These are phyloP conservation scores for Brachyistius frenatus DNA, from an alignment of 2,113 vertebrate species.

Conservation along the genomic window DNA sequence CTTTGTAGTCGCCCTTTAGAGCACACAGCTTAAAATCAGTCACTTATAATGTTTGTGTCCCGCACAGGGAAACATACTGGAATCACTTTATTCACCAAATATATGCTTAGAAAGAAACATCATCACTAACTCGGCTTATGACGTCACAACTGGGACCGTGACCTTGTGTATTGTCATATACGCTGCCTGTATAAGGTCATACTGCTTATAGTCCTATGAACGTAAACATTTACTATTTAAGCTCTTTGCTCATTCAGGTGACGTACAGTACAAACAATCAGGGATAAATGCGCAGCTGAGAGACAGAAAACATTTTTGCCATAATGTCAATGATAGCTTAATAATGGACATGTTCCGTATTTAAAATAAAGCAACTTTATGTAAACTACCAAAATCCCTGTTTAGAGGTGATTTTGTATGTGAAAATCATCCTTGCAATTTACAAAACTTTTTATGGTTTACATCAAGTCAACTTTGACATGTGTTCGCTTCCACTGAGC, in stretches of 20 bases:
- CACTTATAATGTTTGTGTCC: background rate
- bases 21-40: slow-evolving; percentile 10
- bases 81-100: background rate
- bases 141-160: background rate
- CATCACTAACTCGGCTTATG: background rate
- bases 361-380: background rate
- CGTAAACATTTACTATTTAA: slow-evolving; percentile 12
- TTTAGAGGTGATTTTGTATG: too few relatives aligned
- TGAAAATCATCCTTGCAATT: too few relatives aligned
- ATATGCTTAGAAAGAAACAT: background rate
- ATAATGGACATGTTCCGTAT: slow-evolving; percentile 2
- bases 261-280: slow-evolving; percentile 20
- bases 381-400: too few relatives aligned
- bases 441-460: too few relatives aligned
- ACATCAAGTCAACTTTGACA: too few relatives aligned
- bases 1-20: slow-evolving; percentile 21
- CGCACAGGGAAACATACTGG: background rate
- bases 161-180: background rate
- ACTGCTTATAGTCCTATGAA: background rate
- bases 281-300: background rate
- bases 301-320: background rate
- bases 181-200: background rate
- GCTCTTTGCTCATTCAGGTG: background rate
- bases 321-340: background rate
- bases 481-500: too few relatives aligned